Base-by-base conservation (phyloP, 1,140 invertebrate genomes). In the Pseudoatta argentina region DNA sequence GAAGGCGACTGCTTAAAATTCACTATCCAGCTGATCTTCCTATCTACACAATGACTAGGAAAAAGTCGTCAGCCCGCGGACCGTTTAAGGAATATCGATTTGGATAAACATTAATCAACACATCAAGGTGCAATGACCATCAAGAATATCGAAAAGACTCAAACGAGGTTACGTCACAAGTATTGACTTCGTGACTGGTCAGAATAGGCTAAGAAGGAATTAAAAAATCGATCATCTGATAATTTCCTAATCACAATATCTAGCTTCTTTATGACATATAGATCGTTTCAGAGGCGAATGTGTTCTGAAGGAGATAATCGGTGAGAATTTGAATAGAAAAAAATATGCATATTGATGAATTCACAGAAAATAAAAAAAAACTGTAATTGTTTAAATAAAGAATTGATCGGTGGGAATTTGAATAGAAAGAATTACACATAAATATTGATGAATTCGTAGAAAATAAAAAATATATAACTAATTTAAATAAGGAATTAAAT, bases 111-210 rank as follows among this genome's bases (percentile, higher is more conserved):
- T 72, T 82, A 82, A 82, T 82, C 53, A 82, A 48, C 24, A 59
- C 34, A 59, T 14, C 12, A 14, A 67, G 18, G 24, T 51, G 21
- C 39, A 79, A 79, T 44, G 63, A 51, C 21, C 1, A 39, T 39
- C 83, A 86, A 34, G 34, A 66, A 8, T 64, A 64, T 77, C 39
- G 63, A 59, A 10, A 2, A 71, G 21, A 72, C 24, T 82, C 76
- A 48, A 69, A 86, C 24, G n/a, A 44, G 55, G 18, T 86, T 86
- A 79, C 76, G 0, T 79, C 76, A 81, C 75, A 34, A 81, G 27
- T 48, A 10, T 79, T 78, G 85, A 51, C 53, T 69, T 24, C 64
- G 63, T 79, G 85, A 66, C 76, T 67, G 39, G 53, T 21, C 39
- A 77, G 44, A 67, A 66, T 61, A 57, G 16, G 10, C 21, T 24